A percentile compares a stretch with the other conserved stretches of the same genome.
Evolutionary conservation across 2,113 vertebrate genomes (phyloP).

Genomic region (Etheostoma spectabile): DNA sequence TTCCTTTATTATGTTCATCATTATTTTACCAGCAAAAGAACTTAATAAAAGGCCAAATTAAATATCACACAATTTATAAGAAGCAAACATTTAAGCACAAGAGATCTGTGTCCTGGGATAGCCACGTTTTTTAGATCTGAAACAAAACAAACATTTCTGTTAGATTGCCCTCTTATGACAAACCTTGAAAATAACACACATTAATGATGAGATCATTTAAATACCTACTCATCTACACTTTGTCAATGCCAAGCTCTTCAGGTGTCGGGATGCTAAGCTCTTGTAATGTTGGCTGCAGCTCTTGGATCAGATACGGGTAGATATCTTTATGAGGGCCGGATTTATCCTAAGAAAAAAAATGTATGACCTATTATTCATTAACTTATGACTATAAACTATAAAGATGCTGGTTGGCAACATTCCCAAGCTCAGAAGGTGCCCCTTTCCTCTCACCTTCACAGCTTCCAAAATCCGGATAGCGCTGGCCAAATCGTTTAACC

Average conservation of each 20-base stretch:
- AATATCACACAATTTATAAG: constrained; percentile 77
- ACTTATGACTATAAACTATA: neutral
- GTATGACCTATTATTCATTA: neutral
- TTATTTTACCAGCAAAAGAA: constrained; percentile 86
- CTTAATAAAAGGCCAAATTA: constrained; percentile 83
- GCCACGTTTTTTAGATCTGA: constrained; percentile 57
- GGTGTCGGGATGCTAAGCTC: constrained; percentile 97
- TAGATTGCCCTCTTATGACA: neutral
- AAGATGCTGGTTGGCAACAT: neutral
- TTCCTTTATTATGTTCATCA: constrained; percentile 84
- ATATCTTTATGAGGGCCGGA: constrained; percentile 97
- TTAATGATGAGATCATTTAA: neutral
- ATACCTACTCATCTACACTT: constrained; percentile 84
- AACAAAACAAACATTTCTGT: constrained; percentile 36
- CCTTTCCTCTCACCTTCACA: constrained; percentile 89
- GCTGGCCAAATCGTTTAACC: constrained; percentile 95
- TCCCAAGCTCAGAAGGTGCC: neutral
- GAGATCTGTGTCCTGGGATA: constrained; percentile 52
- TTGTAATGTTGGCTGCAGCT: constrained; percentile 92
- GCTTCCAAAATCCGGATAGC: constrained; percentile 96
- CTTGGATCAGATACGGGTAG: constrained; percentile 97
- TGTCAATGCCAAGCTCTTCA: constrained; percentile 96
- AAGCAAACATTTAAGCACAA: constrained; percentile 78
- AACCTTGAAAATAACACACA: neutral
- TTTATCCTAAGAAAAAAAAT: constrained; percentile 88